These are phyloP conservation scores for Aplocera efformata DNA, from an alignment of 2,888 invertebrate genomes.

Conservation along the genomic window DNA sequence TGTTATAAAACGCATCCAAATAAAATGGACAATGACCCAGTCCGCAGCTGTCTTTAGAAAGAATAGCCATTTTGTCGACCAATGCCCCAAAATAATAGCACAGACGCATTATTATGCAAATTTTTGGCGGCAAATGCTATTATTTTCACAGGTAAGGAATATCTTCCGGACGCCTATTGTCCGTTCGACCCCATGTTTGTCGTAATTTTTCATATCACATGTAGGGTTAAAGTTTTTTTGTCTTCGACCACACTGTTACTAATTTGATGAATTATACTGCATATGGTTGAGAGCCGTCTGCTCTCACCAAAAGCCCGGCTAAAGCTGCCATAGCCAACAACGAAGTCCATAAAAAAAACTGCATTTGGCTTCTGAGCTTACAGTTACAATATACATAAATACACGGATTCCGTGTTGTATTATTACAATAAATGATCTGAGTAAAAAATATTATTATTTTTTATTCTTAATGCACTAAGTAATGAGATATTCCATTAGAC, in stretches of 20 bases:
- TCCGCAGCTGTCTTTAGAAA: conserved; percentile 65
- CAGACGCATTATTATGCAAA: conserved; percentile 74
- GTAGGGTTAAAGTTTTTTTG: conserved; percentile 56
- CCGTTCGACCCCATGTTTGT: conserved; percentile 55
- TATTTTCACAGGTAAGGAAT: conserved; percentile 69
- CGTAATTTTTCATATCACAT: conserved; percentile 36
- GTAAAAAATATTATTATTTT: background rate
- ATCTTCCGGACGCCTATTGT: conserved; percentile 61
- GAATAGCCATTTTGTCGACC: conserved; percentile 62
- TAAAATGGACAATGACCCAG: conserved; percentile 71
- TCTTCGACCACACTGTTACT: conserved; percentile 54
- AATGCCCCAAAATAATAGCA: conserved; percentile 71
- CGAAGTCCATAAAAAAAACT: no score
- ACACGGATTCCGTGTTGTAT: background rate
- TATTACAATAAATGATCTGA: background rate
- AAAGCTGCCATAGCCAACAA: no score
- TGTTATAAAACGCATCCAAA: conserved; percentile 51
- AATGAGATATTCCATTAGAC: background rate
- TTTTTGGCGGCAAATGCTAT: conserved; percentile 54
- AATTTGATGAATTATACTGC: conserved; percentile 67
- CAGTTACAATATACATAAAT: no score
- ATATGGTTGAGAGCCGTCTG: no score
- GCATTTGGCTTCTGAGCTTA: conserved; percentile 40
- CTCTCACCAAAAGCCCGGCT: no score
- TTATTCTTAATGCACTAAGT: background rate